Evolutionary conservation across 2,113 vertebrate species (phyloP), one percentile per base, ranked within the genome.

Genomic region (Pygoscelis adeliae): DNA sequence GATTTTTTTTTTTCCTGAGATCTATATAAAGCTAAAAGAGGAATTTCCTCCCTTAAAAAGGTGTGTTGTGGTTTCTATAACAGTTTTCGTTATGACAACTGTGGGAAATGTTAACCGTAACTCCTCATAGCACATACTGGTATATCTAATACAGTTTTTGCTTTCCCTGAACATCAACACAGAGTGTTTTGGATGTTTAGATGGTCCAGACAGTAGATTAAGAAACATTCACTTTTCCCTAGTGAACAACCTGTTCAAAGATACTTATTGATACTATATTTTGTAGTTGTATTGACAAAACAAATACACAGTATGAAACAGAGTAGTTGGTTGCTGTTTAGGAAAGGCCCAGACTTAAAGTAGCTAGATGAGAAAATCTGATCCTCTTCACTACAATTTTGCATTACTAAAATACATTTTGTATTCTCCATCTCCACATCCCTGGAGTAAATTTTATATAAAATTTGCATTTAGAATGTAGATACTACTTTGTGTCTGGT

Each of bases 21-120:
- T 93, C 83, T 97, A 90, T 91, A 96, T 94, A 97, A 98, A 97
- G 76, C 34, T 95, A 38, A 97, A 96, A 96, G 81, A 97, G 92
- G 91, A 95, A 96, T 96, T 94, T 95, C 53, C 63, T 95, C 90
- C 77, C 91, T 96, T 96, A 81, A 95, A 96, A 97, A 96, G 91
- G 79, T 96, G 96, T 97, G 72, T 50, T 95, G 85, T 97, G 80
- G 88, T 97, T 97, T 98, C 86, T 97, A 3, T 95, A 73, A 95
- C 81, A 92, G 78, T 96, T 88, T 96, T 96, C 4, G 10, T 84
- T 83, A 55, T 77, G 63, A 62, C 66, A 88, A 34, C 36, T 90
- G 29, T 81, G 23, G 93, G 90, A 94, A 97, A 66, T 72, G 15
- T 61, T 81, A 77, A 74, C 69, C 6, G 7, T 46, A 69, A 50